Evolutionary conservation across 1,140 invertebrate species (phyloP), one percentile per base, ranked within the genome.

Genomic region (Cecropterus lyciades): DNA sequence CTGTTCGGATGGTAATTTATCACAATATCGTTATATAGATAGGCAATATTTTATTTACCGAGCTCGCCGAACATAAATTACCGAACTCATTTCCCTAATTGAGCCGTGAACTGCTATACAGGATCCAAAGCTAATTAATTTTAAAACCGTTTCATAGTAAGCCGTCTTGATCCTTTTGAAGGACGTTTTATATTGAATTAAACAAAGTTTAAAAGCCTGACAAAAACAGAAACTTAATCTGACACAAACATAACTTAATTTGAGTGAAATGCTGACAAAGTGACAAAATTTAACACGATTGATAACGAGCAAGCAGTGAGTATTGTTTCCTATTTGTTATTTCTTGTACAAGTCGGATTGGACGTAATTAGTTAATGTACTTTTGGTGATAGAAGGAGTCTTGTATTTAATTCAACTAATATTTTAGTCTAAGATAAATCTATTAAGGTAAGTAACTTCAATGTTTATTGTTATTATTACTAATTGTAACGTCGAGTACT

Each of bases 331-430:
- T 42, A 42, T 55, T 55, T 55, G 52, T 55, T 55, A 40, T 20
- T 55, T 33, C 33, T 55, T 55, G 16, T 55, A 42, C 15, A 9
- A 43, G 16, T 14, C 11, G 7, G 37, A 43, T 56, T 65, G 57
- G 73, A 24, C 1, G 1, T 24, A 76, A 76, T 76, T 76, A 76
- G 73, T 76, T 73, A 73, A 69, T 66, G 71, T 65, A 67, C 51
- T 51, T 64, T 57, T 49, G 46, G 42, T 64, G 66, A 64, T 13
- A 42, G n/a, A 56, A 30, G 5, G 24, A 51, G n/a, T 51, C 30
- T 51, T 17, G 24, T 27, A 51, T n/a, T n/a, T 42, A 24, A 24
- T 5, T 24, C 20, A 1, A 24, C 1, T 24, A 5, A 24, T 24
- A n/a, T 24, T 24, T 24, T 24, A 24, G 20, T 24, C 20, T 24